A percentile compares a stretch with the other conserved stretches of the same genome.
Evolutionary conservation across 1,140 invertebrate species (phyloP).

Genomic region (Stenopsyche tienmushanensis): DNA sequence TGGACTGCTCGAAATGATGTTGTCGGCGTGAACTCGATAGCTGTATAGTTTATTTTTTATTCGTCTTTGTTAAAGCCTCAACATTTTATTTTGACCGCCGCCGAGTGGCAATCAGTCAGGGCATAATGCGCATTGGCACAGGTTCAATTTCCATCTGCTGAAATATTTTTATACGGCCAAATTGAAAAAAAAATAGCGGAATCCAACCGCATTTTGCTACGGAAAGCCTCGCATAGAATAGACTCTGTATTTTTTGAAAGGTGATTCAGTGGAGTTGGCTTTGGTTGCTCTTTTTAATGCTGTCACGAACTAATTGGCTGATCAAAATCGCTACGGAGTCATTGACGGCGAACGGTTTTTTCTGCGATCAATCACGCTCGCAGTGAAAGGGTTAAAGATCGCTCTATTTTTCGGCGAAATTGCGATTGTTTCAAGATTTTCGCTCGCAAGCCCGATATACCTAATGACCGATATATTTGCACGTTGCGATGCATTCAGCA

Average conservation of each 20-base stretch:
- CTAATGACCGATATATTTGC: neutral
- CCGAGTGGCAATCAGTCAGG: slow-evolving; percentile 2
- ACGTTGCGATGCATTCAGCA: neutral
- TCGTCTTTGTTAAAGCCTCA: neutral
- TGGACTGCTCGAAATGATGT: no score
- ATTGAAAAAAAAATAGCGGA: neutral
- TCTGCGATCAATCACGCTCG: neutral
- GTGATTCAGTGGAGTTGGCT: no score
- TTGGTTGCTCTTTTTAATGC: no score
- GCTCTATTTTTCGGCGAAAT: neutral
- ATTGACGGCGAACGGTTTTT: neutral
- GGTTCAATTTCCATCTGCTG: neutral
- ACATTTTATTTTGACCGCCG: slow-evolving; percentile 6
- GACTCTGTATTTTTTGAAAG: no score
- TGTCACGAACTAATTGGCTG: no score
- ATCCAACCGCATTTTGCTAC: no score
- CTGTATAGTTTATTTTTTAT: neutral
- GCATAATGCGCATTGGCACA: slow-evolving; percentile 3
- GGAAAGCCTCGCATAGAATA: no score
- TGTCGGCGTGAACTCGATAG: neutral
- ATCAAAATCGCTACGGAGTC: neutral
- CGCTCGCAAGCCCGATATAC: neutral
- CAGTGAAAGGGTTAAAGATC: neutral
- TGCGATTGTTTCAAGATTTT: neutral
- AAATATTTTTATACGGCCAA: neutral